Percentiles rank a stretch among this genome's conserved stretches.
phyloP scores from a whole-genome alignment of 1,140 invertebrate species.

The Pseudomyrmex dendroicus region DNA sequence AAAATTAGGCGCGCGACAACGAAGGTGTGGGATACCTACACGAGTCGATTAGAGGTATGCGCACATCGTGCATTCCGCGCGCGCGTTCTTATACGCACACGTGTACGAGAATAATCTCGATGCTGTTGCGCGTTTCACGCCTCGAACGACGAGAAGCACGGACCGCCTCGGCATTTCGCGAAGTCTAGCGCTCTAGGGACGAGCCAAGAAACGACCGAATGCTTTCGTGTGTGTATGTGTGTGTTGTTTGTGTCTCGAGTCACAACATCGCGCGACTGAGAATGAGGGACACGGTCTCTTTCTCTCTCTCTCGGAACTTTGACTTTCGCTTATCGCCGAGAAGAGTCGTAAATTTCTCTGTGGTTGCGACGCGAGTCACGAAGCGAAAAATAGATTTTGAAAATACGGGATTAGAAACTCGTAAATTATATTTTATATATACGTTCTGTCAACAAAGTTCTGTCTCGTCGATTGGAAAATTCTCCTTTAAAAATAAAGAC shows the following conservation, averaged over 20 bases:
- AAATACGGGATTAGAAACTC: too few species aligned
- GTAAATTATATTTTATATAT: too few species aligned
- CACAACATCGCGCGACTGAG: background rate
- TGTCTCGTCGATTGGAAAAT: too few species aligned
- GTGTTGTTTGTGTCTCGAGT: background rate
- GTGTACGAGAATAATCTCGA: slow-evolving; percentile 44
- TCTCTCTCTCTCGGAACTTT: background rate
- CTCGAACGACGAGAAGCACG: background rate
- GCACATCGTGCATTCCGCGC: background rate
- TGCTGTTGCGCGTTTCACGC: background rate
- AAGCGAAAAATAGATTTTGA: background rate
- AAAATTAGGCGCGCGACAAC: slow-evolving; percentile 30
- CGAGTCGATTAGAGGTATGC: background rate
- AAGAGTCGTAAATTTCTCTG: background rate
- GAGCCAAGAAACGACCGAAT: background rate
- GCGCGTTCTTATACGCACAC: background rate
- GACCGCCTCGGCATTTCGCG: background rate
- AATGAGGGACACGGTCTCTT: too few species aligned
- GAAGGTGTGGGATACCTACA: background rate
- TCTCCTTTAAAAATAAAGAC: too few species aligned
- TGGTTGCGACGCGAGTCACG: background rate
- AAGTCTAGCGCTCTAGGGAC: background rate
- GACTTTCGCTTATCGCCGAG: slow-evolving; percentile 3
- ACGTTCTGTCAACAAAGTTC: too few species aligned
- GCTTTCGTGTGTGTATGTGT: background rate